Percentiles rank a stretch among this genome's conserved stretches.
phyloP scores from a whole-genome alignment of 1,140 invertebrate genomes.

The Helicoverpa zea region DNA sequence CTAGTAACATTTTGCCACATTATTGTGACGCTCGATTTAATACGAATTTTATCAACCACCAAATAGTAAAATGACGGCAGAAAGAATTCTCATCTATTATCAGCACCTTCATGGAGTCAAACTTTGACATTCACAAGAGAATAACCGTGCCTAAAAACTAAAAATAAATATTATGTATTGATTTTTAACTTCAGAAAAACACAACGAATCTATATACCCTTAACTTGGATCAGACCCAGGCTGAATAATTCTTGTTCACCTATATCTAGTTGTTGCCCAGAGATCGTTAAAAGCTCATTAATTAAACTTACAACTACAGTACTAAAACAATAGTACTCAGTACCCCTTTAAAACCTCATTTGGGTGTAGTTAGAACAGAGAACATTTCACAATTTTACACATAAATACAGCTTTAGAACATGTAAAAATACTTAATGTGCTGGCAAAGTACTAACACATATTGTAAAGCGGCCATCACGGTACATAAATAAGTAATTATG shows the following conservation, averaged over 20 bases:
- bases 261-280: no score
- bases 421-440: conserved; percentile 14
- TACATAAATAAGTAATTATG: conserved; percentile 15
- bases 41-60: conserved; percentile 46
- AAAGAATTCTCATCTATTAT: no score
- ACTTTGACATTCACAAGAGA: no score
- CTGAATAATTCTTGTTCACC: no score
- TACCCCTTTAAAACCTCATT: background rate
- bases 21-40: conserved; percentile 64
- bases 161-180: no score
- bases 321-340: background rate
- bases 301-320: background rate
- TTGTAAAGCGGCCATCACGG: background rate
- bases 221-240: no score
- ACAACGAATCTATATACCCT: no score
- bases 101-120: no score
- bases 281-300: background rate
- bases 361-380: conserved; percentile 12
- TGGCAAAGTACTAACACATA: background rate
- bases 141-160: no score
- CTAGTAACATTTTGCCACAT: conserved; percentile 53
- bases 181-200: no score
- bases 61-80: background rate
- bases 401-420: background rate
- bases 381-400: background rate